Percentiles rank a stretch among this genome's conserved stretches.
phyloP scores from a whole-genome alignment of 2,797 vertebrate species.

The Rhinichthys osculus region DNA sequence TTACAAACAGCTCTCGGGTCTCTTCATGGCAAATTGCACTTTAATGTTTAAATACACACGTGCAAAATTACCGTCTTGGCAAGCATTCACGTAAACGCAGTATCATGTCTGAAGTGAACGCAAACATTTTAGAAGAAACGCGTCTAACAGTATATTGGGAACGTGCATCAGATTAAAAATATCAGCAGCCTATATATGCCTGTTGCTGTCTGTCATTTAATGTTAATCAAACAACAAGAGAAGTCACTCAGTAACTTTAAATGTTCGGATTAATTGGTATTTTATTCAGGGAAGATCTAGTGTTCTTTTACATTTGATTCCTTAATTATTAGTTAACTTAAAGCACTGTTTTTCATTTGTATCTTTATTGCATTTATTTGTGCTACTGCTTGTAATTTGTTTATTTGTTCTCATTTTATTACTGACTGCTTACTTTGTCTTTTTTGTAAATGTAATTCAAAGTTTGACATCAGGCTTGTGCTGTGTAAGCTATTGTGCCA shows the following conservation, averaged over 20 bases:
- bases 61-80: background rate
- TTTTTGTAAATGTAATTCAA: background rate
- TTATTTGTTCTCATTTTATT: background rate
- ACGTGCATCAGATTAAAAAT: background rate
- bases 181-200: background rate
- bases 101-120: background rate
- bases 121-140: background rate
- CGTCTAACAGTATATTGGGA: background rate
- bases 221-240: background rate
- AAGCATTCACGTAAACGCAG: background rate
- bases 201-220: background rate
- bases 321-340: background rate
- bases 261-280: background rate
- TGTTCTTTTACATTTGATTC: background rate
- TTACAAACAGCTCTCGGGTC: background rate
- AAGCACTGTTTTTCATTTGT: background rate
- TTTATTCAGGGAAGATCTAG: background rate
- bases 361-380: background rate
- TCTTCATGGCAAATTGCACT: background rate
- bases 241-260: background rate
- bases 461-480: background rate
- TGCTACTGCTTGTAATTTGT: constrained; percentile 4
- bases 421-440: background rate
- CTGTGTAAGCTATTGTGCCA: background rate
- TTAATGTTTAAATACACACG: background rate